A percentile compares a stretch with the other conserved stretches of the same genome.
phyloP scores from a whole-genome alignment of 2,888 invertebrate genomes.

The Platynereis dumerilii region DNA sequence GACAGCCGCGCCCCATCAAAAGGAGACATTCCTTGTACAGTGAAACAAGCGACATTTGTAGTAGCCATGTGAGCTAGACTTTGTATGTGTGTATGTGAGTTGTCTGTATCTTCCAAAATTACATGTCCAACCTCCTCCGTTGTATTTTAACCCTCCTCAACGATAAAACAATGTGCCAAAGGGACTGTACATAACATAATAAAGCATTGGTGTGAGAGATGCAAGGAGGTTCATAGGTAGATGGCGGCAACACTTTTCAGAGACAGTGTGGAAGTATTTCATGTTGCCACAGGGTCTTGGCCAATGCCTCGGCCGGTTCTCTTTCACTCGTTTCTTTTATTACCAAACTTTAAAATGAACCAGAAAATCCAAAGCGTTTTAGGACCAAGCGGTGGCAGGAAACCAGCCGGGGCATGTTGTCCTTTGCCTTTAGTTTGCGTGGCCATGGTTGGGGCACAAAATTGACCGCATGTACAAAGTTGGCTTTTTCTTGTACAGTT shows the following conservation, averaged over 20 bases:
- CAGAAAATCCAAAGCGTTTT: no score
- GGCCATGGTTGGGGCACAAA: conserved; percentile 10
- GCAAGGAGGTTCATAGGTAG: neutral
- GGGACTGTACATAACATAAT: neutral
- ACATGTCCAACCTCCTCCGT: conserved; percentile 4
- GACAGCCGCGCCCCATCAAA: conserved; percentile 15
- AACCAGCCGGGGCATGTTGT: neutral
- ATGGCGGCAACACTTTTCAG: neutral
- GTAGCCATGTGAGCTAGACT: conserved; percentile 10
- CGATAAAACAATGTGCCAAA: conserved; percentile 7
- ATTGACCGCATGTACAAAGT: conserved; percentile 4
- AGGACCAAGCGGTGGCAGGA: no score
- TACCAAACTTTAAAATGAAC: no score
- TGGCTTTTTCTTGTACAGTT: conserved; percentile 6
- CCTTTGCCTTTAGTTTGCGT: conserved; percentile 1
- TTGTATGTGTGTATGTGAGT: conserved; percentile 6
- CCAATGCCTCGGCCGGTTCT: no score
- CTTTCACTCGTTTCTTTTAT: no score
- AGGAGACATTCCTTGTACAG: conserved; percentile 25
- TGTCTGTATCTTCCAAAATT: conserved; percentile 8
- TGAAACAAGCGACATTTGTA: conserved; percentile 4
- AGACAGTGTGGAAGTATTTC: conserved; percentile 9
- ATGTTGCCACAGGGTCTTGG: conserved; percentile 3
- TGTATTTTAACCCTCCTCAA: conserved; percentile 3
- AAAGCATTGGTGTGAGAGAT: no score